Evolutionary conservation across 2,888 invertebrate genomes (phyloP), one percentile per base, ranked within the genome.

Genomic region (Aleiodes leptofemur): DNA sequence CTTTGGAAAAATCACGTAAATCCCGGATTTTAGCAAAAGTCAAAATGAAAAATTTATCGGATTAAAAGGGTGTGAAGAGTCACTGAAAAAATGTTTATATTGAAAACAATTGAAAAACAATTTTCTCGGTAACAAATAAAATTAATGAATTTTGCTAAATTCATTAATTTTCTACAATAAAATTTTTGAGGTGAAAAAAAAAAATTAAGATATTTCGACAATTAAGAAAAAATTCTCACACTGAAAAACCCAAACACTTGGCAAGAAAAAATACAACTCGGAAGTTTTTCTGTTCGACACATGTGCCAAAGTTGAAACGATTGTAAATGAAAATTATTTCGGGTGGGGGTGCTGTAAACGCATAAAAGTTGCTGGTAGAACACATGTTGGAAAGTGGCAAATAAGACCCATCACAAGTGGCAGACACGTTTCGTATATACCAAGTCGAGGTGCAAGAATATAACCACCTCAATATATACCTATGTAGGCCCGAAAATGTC

Each of bases 321-420:
- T 74, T 69, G 77, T 77, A 76, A 79, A 76, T 72, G 77, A 74
- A 72, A 71, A 73, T 73, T 70, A 68, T 71, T 71, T 70, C 70
- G 72, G 72, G 70, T 74, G 72, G 71, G 34, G 59, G 59, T 34
- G 64, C 64, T 64, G 64, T 64, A 64, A 64, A 64, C 43, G 48
- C 64, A 64, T 64, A 64, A 64, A 64, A 64, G 64, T 64, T 31
- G 38, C 64, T 14, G 64, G 56, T 61, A 55, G 31, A 64, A 74
- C 74, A 74, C 59, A 74, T 74, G 74, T 74, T 74, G 70, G 74
- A 74, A 74, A 74, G 74, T 71, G 70, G 74, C 74, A 66, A 74
- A 74, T 72, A 72, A 66, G 48, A 48, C 43, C 64, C 64, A 38
- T 56, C 64, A 43, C 74, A 71, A 74, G 74, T 74, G 74, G 69